Evolutionary conservation across 2,888 invertebrate genomes (phyloP).

Genomic region (Lamproptera curius): DNA sequence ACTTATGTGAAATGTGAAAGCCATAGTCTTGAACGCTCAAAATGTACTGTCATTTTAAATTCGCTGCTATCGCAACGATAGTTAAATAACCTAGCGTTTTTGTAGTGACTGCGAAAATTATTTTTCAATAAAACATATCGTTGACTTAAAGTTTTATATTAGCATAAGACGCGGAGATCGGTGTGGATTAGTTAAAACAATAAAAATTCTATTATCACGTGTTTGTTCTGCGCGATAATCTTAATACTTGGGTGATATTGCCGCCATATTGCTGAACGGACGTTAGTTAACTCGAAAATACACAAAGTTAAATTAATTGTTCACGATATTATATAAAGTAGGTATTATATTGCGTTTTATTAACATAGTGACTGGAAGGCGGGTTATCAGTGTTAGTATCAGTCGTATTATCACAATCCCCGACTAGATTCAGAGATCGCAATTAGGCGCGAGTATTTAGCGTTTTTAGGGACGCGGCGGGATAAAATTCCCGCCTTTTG

Average conservation of each 20-base stretch:
- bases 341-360: too few relatives aligned
- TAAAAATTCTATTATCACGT: slow-evolving; percentile 33
- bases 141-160: slow-evolving; percentile 1
- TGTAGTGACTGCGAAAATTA: background rate
- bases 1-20: background rate
- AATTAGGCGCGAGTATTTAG: background rate
- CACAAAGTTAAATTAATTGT: slow-evolving; percentile 13
- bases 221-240: slow-evolving; percentile 36
- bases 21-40: background rate
- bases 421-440: too few relatives aligned
- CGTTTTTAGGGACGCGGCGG: background rate
- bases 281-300: slow-evolving; percentile 10
- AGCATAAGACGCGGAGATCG: slow-evolving; percentile 27
- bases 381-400: too few relatives aligned
- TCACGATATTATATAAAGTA: slow-evolving; percentile 4
- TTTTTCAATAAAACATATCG: slow-evolving; percentile 1
- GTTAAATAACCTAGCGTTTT: background rate
- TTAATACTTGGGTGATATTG: slow-evolving; percentile 20
- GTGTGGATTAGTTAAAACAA: slow-evolving; percentile 34
- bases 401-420: too few relatives aligned
- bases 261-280: slow-evolving; percentile 16
- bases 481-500: background rate
- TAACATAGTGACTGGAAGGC: too few relatives aligned
- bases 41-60: background rate
- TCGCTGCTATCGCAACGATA: background rate